A percentile compares a stretch with the other conserved stretches of the same genome.
Evolutionary conservation across 2,888 invertebrate genomes (phyloP).

Genomic region (Drosophila flavopinicola): DNA sequence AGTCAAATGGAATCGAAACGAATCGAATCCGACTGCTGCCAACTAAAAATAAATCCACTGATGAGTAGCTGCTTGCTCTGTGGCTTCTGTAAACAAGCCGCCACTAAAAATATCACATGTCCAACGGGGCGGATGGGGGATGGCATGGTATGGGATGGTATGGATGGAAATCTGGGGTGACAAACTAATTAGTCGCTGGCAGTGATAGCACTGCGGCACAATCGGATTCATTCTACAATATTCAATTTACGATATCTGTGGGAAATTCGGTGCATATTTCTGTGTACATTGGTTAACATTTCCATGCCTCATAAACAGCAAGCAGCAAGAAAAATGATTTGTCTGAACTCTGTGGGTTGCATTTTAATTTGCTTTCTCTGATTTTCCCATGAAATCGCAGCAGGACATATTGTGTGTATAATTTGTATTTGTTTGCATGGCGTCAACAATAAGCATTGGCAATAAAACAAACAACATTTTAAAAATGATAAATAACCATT

Average conservation of each 20-base stretch:
- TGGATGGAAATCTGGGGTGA: slow-evolving; percentile 30
- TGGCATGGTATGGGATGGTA: too few species aligned
- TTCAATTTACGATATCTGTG: slow-evolving; percentile 34
- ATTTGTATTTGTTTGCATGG: neutral
- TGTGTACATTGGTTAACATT: too few species aligned
- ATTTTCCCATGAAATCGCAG: slow-evolving; percentile 46
- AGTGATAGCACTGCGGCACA: slow-evolving; percentile 12
- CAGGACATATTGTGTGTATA: neutral
- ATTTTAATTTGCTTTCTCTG: slow-evolving; percentile 19
- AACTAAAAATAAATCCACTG: slow-evolving; percentile 58
- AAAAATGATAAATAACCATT: neutral
- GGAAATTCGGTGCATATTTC: slow-evolving; percentile 45
- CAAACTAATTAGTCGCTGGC: slow-evolving; percentile 54
- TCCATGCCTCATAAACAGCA: slow-evolving; percentile 45
- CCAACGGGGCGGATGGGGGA: slow-evolving; percentile 10
- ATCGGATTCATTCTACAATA: slow-evolving; percentile 7
- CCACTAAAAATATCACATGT: slow-evolving; percentile 72
- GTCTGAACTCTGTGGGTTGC: slow-evolving; percentile 10
- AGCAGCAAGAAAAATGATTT: slow-evolving; percentile 32
- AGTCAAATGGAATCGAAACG: slow-evolving; percentile 49
- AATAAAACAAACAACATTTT: neutral
- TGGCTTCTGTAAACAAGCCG: slow-evolving; percentile 59
- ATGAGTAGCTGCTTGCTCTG: slow-evolving; percentile 16
- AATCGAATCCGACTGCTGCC: slow-evolving; percentile 35
- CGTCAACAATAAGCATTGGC: neutral